Evolutionary conservation across 1,140 invertebrate species (phyloP).

Genomic region (Acromyrmex charruanus): DNA sequence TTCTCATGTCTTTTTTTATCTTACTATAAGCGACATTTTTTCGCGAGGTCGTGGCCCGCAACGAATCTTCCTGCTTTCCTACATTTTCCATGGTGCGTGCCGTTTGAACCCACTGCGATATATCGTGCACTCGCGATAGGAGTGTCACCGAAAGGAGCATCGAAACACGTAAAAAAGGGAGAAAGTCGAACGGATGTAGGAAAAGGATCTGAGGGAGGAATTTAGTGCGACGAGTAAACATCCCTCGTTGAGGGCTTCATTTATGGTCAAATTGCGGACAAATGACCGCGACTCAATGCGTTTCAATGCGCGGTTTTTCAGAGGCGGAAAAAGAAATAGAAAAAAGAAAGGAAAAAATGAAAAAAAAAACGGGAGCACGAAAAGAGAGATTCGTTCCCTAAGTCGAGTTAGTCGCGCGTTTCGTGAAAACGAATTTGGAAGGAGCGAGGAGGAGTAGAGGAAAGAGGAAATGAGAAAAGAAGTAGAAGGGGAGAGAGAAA

Average conservation of each 20-base stretch:
- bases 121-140: constrained; percentile 62
- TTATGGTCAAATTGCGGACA: constrained; percentile 83
- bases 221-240: constrained; percentile 71
- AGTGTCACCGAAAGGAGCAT: constrained; percentile 21
- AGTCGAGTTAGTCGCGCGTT: constrained; percentile 75
- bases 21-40: constrained; percentile 17
- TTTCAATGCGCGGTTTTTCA: constrained; percentile 68
- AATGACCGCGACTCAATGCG: constrained; percentile 80
- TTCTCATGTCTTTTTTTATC: constrained; percentile 7
- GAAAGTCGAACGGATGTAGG: constrained; percentile 43
- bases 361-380: background rate
- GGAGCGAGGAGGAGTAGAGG: constrained; percentile 25
- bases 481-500: constrained; percentile 55
- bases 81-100: constrained; percentile 81
- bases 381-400: constrained; percentile 63
- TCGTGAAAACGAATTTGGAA: constrained; percentile 65
- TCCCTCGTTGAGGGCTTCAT: constrained; percentile 71
- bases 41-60: constrained; percentile 17
- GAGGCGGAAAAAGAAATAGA: background rate
- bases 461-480: constrained; percentile 25
- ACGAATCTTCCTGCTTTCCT: constrained; percentile 35
- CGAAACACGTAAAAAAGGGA: constrained; percentile 28
- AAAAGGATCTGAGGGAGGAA: constrained; percentile 27
- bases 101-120: constrained; percentile 77
- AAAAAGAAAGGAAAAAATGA: background rate